phyloP scores from a whole-genome alignment of 2,113 vertebrate species.

The Astur gentilis region DNA sequence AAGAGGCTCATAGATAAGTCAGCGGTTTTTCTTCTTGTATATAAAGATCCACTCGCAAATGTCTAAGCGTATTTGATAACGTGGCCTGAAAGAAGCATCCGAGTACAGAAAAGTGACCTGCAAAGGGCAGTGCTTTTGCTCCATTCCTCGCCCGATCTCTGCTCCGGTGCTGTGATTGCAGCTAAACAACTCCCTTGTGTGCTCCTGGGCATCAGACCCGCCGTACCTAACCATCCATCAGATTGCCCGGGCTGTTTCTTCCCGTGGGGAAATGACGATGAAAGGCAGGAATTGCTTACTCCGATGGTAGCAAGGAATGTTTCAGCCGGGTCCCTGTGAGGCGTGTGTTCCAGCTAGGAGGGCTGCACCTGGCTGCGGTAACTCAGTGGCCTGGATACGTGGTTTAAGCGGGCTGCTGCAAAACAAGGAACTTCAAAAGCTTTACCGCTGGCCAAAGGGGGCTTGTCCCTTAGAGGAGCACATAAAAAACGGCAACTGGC shows the following conservation, averaged over 20 bases:
- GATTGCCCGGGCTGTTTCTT: not conserved
- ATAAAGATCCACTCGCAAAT: not conserved
- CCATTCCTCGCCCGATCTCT: not conserved
- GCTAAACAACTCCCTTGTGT: not conserved
- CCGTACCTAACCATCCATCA: not conserved
- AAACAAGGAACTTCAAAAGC: not conserved
- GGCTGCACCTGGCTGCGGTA: not conserved
- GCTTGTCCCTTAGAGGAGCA: not conserved
- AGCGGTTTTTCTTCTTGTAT: not conserved
- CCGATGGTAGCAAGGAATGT: not conserved
- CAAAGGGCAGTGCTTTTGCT: not conserved
- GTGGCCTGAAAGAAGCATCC: not conserved
- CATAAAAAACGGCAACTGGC: not conserved
- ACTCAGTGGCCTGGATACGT: not conserved
- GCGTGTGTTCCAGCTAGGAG: not conserved
- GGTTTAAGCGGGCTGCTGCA: not conserved
- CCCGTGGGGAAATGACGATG: fast-evolving
- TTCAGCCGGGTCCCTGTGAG: not conserved
- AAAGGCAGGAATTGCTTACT: not conserved
- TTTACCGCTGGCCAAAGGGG: not conserved
- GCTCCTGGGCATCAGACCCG: not conserved
- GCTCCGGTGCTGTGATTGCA: not conserved
- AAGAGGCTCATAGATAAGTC: not conserved
- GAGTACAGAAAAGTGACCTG: not conserved
- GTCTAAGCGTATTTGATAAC: not conserved